Evolutionary conservation across 2,113 vertebrate genomes (phyloP), one percentile per base, ranked within the genome.

Genomic region (Carassius carassius): DNA sequence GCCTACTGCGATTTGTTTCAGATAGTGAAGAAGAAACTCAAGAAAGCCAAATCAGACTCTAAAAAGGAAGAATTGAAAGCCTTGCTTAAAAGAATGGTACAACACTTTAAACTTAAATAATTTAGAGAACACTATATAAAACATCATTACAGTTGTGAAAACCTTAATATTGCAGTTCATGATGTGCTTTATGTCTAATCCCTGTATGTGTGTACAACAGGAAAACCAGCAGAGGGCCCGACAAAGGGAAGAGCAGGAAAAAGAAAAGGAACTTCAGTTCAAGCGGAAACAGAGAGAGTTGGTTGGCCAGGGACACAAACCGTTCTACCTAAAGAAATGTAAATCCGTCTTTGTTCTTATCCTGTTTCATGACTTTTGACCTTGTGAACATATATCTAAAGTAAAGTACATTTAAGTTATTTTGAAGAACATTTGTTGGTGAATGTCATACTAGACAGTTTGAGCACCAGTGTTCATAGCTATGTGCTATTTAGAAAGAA

Each of bases 301-400:
- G 84, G 97, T 96, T 83, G 94, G 92, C 83, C 93, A 95, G 82
- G 98, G 98, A 11, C 95, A 93, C 32, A 94, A 90, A 7, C 98
- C 97, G 0, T 98, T 96, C 92, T 99, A 96, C 93, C 87, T 97
- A 19, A 99, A 98, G 92, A 97, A 95, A 89, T 96, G 98, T 98
- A 91, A 95, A 95, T 93, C 5, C 54, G 5, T 12, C 21, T 63
- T 58, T 70, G 49, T 51, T 51, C 49, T 51, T 14, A 65, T 6
- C 51, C 13, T 29, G 12, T 37, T 79, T 3, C 32, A n/a, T 21
- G 23, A 10, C 5, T 56, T 9, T 49, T 63, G 11, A 11, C n/a
- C 14, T 25, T 54, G 35, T 44, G 41, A 11, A 2, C 25, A 37
- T 65, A 16, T 47, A 35, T 67, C 37, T n/a, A 29, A 29, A 1